Evolutionary conservation across 2,113 vertebrate species (phyloP).

Genomic region (Thunnus thynnus): DNA sequence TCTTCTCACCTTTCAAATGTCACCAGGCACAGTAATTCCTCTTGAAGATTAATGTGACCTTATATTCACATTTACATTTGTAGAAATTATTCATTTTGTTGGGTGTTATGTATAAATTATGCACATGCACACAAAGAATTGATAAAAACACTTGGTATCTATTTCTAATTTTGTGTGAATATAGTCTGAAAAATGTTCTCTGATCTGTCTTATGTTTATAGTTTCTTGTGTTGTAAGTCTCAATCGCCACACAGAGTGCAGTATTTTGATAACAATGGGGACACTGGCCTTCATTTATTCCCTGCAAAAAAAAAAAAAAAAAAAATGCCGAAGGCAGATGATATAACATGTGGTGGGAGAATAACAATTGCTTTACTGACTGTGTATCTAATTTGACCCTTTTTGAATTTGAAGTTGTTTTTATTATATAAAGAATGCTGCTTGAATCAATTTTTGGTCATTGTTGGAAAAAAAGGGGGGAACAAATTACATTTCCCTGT

Average conservation of each 20-base stretch:
- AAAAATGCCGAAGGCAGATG: neutral
- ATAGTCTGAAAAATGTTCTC: no score
- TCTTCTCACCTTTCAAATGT: neutral
- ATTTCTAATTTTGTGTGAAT: no score
- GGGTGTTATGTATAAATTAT: conserved; percentile 1
- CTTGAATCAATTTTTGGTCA: neutral
- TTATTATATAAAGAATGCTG: neutral
- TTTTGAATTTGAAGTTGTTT: neutral
- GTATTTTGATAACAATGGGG: neutral
- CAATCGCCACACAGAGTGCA: neutral
- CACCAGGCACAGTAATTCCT: neutral
- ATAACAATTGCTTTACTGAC: neutral
- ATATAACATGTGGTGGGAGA: neutral
- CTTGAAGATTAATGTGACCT: neutral
- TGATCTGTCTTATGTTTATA: no score
- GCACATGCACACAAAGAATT: neutral
- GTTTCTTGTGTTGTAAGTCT: neutral
- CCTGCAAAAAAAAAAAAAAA: neutral
- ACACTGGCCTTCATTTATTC: neutral
- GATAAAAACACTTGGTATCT: no score
- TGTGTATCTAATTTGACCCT: neutral
- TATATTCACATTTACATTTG: neutral
- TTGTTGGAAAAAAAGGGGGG: no score
- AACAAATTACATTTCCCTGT: neutral
- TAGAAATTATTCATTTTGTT: neutral